Percentiles rank a stretch among this genome's conserved stretches.
Conservation (phyloP, 2,888 invertebrate species). For the Mylabris sibirica region DNA sequence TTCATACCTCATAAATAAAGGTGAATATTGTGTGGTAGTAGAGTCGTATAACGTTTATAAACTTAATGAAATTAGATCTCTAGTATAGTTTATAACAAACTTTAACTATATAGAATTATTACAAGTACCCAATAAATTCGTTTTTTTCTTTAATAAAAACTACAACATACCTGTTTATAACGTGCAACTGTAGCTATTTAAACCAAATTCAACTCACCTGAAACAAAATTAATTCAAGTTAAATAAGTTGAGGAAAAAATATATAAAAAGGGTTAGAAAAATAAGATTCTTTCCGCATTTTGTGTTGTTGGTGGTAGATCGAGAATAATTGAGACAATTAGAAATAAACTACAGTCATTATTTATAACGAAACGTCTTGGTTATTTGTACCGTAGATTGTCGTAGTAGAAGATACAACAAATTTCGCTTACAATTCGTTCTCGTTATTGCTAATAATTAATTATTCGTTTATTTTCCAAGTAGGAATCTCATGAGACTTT, state of each 20-base stretch:
- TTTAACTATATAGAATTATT: neutral
- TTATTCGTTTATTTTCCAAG: slow-evolving; percentile 9
- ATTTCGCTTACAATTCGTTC: slow-evolving; percentile 1
- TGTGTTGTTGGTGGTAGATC: neutral
- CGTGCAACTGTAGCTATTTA: neutral
- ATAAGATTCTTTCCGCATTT: no score
- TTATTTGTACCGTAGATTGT: neutral
- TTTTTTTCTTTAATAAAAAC: neutral
- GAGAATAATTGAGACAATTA: neutral
- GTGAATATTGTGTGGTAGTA: neutral
- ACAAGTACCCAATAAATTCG: neutral
- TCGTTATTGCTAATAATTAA: slow-evolving; percentile 9
- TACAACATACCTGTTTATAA: neutral
- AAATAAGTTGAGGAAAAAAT: no score
- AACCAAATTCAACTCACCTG: neutral
- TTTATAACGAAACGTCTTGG: neutral
- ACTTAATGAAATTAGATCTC: slow-evolving; percentile 1
- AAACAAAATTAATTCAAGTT: neutral
- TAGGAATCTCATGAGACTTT: neutral
- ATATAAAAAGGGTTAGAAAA: no score
- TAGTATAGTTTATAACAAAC: neutral
- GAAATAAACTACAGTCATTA: neutral
- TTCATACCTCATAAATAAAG: neutral
- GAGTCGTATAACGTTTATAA: neutral
- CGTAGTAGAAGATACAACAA: neutral